A percentile compares a stretch with the other conserved stretches of the same genome.
Evolutionary conservation across 2,113 vertebrate genomes (phyloP).

Genomic region (cat (Felis catus)): F.catus_Fca126_mat1.0 CM031424.1:3261001-3261500

Average conservation of each 20-base stretch:
- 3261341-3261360: accelerated
- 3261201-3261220: background rate
- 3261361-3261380: too few relatives aligned
- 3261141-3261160: background rate
- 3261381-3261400: background rate
- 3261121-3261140: background rate
- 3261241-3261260: too few relatives aligned
- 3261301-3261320: accelerated
- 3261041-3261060: background rate
- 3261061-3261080: too few relatives aligned
- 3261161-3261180: background rate
- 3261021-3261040: background rate
- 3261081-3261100: background rate
- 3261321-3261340: accelerated
- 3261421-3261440: background rate
- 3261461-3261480: background rate
- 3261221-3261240: background rate
- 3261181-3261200: background rate
- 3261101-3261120: background rate
- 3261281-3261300: background rate
- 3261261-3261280: too few relatives aligned
- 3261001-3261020: background rate
- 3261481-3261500: background rate
- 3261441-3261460: background rate
- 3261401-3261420: background rate